These are phyloP conservation scores for Hydrotaea cyrtoneurina DNA, from an alignment of 2,888 invertebrate genomes.

Conservation along the genomic window DNA sequence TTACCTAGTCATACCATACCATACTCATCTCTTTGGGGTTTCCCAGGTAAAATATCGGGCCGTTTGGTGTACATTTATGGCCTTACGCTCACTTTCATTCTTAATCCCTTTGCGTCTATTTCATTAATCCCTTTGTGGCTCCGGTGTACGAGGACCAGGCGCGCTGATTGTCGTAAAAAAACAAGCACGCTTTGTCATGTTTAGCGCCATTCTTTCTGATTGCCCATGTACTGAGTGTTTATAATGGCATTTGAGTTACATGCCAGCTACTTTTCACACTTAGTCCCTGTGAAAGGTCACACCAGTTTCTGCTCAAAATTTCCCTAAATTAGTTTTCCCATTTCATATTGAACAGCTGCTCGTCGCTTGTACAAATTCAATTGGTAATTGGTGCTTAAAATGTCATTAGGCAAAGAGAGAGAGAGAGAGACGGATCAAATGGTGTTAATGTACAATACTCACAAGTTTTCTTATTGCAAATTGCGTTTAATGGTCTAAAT, in stretches of 20 bases:
- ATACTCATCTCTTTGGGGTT: too few species aligned
- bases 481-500: too few species aligned
- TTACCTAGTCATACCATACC: too few species aligned
- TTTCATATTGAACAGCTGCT: constrained; percentile 1
- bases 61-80: background rate
- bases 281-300: too few species aligned
- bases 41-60: too few species aligned
- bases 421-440: background rate
- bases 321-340: constrained; percentile 6
- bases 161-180: background rate
- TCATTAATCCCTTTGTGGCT: constrained; percentile 25
- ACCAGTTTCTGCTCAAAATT: background rate
- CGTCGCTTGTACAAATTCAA: background rate
- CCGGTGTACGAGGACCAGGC: background rate
- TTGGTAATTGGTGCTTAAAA: constrained; percentile 11
- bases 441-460: background rate
- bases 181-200: too few species aligned
- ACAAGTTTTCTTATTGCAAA: too few species aligned
- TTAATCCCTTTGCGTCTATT: constrained; percentile 15
- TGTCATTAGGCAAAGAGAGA: constrained; percentile 16
- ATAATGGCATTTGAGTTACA: too few species aligned
- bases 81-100: constrained; percentile 17
- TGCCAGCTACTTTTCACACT: too few species aligned
- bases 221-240: too few species aligned
- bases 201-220: too few species aligned